A percentile compares a stretch with the other conserved stretches of the same genome.
phyloP scores from a whole-genome alignment of 2,797 vertebrate genomes.

The Chrysocyon brachyurus region DNA sequence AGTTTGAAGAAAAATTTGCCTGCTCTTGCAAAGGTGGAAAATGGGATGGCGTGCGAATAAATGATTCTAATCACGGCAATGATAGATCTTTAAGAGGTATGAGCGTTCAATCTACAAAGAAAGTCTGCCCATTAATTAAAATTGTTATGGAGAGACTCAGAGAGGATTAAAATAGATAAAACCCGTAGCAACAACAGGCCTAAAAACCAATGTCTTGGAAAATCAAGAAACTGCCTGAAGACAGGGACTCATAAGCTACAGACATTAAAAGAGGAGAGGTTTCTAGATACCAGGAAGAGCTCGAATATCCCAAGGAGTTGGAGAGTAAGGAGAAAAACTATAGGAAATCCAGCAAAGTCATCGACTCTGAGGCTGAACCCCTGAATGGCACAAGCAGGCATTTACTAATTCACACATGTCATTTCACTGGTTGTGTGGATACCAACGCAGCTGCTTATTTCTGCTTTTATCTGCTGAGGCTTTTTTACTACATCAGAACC shows the following conservation, averaged over 20 bases:
- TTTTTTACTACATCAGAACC: conserved; percentile 59
- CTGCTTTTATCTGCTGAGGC: conserved; percentile 1
- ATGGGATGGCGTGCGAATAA: conserved; percentile 8
- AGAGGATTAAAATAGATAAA: conserved; percentile 64
- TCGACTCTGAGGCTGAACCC: not conserved
- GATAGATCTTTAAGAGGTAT: conserved; percentile 23
- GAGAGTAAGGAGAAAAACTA: not conserved
- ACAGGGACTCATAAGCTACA: not conserved
- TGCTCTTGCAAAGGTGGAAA: conserved; percentile 67
- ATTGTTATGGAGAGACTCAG: conserved; percentile 4
- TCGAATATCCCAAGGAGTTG: not conserved
- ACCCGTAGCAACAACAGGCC: not conserved
- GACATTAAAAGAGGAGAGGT: not conserved
- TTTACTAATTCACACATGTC: conserved; percentile 35
- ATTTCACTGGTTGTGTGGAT: not conserved
- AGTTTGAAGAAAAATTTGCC: conserved; percentile 61
- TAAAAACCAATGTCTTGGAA: conserved; percentile 28
- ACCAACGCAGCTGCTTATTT: conserved; percentile 33
- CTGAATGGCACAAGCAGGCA: not conserved
- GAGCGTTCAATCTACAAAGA: not conserved
- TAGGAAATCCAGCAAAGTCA: conserved; percentile 41
- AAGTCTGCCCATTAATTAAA: conserved; percentile 68
- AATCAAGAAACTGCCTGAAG: conserved; percentile 48
- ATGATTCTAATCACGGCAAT: conserved; percentile 27
- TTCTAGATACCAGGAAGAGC: not conserved